Evolutionary conservation across 2,797 vertebrate species (phyloP), one percentile per base, ranked within the genome.

Genomic region (Pitangus sulphuratus): DNA sequence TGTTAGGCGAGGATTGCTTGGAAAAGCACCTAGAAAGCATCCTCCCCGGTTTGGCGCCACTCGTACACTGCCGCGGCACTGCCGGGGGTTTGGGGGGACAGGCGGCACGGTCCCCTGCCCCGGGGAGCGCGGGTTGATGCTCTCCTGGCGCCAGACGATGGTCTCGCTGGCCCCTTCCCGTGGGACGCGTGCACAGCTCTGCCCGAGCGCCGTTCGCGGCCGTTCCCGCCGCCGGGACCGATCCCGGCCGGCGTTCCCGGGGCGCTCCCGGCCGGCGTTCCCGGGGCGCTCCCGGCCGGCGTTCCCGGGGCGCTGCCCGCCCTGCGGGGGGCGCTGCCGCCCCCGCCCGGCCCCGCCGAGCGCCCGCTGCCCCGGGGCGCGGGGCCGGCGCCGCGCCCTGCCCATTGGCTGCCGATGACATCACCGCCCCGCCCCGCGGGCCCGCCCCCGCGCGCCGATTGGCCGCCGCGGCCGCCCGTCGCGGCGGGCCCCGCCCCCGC

Each of bases 401-500:
- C 95, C 98, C 97, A 99, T 99, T 99, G 99, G 99, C 96, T 98
- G 97, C 95, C 97, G 98, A 98, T 99, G 99, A 99, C 99, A 99
- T 99, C 99, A 99, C 97, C 98, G 5, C 16, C 35, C 1, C 79
- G 62, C 89, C 82, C 12, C 6, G 0, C 13, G 0, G 1, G 20
- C 26, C 72, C 48, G 31, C 85, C 81, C 30, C 37, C 71, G 54
- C 56, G 11, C 13, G 4, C 12, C 85, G 65, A 99, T 98, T 99
- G 98, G 99, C 28, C 93, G n/a, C 0, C 15, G 11, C 17, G 1
- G 35, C 93, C 93, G 98, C 98, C 98, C 96, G 85, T 99, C 97
- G 90, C 47, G 15, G 13, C 12, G 80, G 89, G 97, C 20, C 97
- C 95, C 96, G 97, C 97, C 98, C 98, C 97, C 96, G 90, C 97